These are phyloP conservation scores for Mastigias papua DNA, from an alignment of 30 jellyfish, hydroid and myxozoan species.

Conservation along the genomic window DNA sequence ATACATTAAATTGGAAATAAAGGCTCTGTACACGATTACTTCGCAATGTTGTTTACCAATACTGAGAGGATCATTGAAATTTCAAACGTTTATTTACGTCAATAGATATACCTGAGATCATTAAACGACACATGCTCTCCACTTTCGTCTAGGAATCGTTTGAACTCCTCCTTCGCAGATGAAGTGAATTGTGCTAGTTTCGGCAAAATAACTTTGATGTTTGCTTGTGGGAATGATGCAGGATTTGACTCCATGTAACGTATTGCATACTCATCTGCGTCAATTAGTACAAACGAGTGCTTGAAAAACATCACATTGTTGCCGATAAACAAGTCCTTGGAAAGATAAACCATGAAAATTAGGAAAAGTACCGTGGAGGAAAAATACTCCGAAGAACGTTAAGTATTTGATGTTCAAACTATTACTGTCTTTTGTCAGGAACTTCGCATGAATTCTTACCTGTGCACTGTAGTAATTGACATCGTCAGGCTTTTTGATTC, in stretches of 20 bases:
- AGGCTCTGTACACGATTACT: too few relatives aligned
- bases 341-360: background rate
- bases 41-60: too few relatives aligned
- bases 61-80: too few relatives aligned
- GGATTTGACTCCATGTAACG: slow-evolving; percentile 88
- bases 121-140: slow-evolving; percentile 74
- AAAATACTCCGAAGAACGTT: too few relatives aligned
- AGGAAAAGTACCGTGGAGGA: background rate
- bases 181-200: slow-evolving; percentile 56
- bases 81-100: too few relatives aligned
- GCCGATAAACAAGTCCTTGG: slow-evolving; percentile 91
- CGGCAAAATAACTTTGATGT: slow-evolving; percentile 68
- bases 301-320: slow-evolving; percentile 78
- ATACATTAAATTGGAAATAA: too few relatives aligned
- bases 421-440: too few relatives aligned
- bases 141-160: slow-evolving; percentile 66
- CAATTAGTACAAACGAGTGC: slow-evolving; percentile 87
- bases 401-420: too few relatives aligned
- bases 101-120: slow-evolving; percentile 72
- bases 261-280: slow-evolving; percentile 94
- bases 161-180: slow-evolving; percentile 67
- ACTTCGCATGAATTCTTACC: slow-evolving; percentile 45
- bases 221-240: slow-evolving; percentile 82
- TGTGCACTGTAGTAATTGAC: slow-evolving; percentile 83
- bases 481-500: slow-evolving; percentile 89